Base-by-base conservation (phyloP, 2,797 vertebrate genomes). In the Arnoldichthys spilopterus region DNA sequence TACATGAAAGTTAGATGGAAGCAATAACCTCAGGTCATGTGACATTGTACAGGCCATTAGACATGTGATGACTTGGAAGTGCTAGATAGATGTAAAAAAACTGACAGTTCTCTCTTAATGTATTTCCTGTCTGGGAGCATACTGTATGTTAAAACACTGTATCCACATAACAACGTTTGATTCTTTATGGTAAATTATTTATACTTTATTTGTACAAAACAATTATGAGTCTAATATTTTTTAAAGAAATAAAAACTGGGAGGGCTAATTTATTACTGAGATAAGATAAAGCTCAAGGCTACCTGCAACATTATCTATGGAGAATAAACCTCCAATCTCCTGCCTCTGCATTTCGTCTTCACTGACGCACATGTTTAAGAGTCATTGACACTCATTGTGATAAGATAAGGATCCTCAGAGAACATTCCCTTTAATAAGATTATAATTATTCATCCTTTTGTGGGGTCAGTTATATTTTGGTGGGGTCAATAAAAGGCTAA, bases 391-490 rank as follows among this genome's bases (percentile, higher is more conserved):
- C 59, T 76, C 18, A 11, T 0, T 61, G 40, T 9, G 72, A 79
- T 64, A 34, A 85, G 89, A 90, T 91, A 90, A 89, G 67, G 66
- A 77, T 43, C 30, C 6, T 2, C 34, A 66, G 11, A 56, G 45
- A 79, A 69, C 49, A 77, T 43, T 75, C 71, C 62, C 32, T 75
- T 15, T 20, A 69, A 30, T 18, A 26, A 69, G 45, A 16, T 12
- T 45, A 11, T 47, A 68, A 26, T 51, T 20, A 51, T 51, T 66
- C 37, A 22, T 66, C 22, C 1, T 15, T 43, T 43, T 66, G n/a
- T 22, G 37, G 37, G n/a, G 37, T 26, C 63, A 45, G 7, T n/a
- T 22, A 26, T 5, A 67, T 45, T 26, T 26, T 26, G 15, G 26
- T 6, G 26, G 13, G 26, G 24, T 30, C 22, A 24, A 24, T 28